phyloP scores from a whole-genome alignment of 92 coral and sea anemone genomes.

The Porites rus region DNA sequence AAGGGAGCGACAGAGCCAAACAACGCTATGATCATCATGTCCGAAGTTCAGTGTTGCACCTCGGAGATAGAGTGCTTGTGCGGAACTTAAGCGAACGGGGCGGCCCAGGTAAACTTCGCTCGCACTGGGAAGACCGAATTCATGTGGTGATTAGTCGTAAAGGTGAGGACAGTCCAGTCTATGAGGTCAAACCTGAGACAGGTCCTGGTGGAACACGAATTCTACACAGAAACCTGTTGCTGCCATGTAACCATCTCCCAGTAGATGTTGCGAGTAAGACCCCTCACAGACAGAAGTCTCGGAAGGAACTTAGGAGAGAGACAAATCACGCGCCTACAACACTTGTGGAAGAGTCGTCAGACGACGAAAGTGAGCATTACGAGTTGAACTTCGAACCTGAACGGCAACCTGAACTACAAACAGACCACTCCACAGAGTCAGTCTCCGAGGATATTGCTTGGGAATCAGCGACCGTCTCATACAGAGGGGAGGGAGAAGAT shows the following conservation, averaged over 20 bases:
- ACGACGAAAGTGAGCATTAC: not conserved
- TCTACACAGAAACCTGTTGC: conserved; percentile 46
- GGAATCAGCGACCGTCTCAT: too few species aligned
- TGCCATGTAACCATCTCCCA: conserved; percentile 61
- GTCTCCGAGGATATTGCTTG: too few species aligned
- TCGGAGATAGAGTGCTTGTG: conserved; percentile 71
- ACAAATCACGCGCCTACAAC: not conserved
- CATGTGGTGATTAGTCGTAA: conserved; percentile 34
- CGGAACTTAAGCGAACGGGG: conserved; percentile 54
- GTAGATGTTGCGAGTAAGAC: conserved; percentile 15
- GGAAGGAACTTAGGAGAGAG: not conserved
- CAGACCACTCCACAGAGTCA: too few species aligned
- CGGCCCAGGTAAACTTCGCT: conserved; percentile 47
- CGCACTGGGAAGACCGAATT: conserved; percentile 60
- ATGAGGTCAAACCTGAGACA: conserved; percentile 54
- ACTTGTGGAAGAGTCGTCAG: not conserved
- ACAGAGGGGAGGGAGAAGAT: conserved; percentile 9
- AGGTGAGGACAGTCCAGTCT: conserved; percentile 61
- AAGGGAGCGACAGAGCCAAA: conserved; percentile 25
- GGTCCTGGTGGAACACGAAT: conserved; percentile 43
- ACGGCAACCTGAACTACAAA: too few species aligned
- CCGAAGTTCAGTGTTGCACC: conserved; percentile 50
- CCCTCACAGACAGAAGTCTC: conserved; percentile 21
- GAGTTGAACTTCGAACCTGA: too few species aligned
- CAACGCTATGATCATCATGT: conserved; percentile 45